Percentiles rank a stretch among this genome's conserved stretches.
Conservation (phyloP, 2,113 vertebrate genomes). For the Calcarius ornatus region DNA sequence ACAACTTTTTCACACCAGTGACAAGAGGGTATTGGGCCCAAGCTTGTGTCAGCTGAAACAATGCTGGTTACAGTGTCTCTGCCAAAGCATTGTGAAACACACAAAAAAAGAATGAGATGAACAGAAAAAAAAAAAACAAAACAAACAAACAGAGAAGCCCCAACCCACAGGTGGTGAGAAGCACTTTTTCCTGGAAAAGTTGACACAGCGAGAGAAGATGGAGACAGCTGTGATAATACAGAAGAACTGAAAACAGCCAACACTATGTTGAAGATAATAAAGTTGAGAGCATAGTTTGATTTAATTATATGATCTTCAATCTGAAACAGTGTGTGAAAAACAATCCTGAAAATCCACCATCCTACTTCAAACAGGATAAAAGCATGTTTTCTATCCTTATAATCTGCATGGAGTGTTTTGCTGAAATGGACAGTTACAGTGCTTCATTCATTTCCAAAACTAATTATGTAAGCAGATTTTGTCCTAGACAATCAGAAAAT, state of each 20-base stretch:
- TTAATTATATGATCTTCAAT: neutral
- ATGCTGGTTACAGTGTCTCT: neutral
- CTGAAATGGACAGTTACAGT: neutral
- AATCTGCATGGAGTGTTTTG: neutral
- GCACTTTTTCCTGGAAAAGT: neutral
- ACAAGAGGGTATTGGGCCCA: neutral
- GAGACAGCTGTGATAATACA: neutral
- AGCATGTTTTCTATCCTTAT: neutral
- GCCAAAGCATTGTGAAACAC: neutral
- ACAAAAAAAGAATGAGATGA: neutral
- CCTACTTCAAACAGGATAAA: neutral
- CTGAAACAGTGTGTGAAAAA: neutral
- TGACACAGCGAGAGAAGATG: neutral
- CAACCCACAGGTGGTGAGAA: neutral
- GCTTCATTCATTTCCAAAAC: neutral
- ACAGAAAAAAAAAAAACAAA: neutral
- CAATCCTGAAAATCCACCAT: neutral
- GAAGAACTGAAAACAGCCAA: neutral
- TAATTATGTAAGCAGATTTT: neutral
- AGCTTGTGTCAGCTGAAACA: neutral
- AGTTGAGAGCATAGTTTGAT: neutral
- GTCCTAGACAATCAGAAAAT: neutral
- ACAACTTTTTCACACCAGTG: neutral
- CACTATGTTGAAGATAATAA: neutral
- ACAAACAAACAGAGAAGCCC: neutral